A percentile compares a stretch with the other conserved stretches of the same genome.
Conservation (phyloP, 2,888 invertebrate species). For the Leptodirus hochenwartii region DNA sequence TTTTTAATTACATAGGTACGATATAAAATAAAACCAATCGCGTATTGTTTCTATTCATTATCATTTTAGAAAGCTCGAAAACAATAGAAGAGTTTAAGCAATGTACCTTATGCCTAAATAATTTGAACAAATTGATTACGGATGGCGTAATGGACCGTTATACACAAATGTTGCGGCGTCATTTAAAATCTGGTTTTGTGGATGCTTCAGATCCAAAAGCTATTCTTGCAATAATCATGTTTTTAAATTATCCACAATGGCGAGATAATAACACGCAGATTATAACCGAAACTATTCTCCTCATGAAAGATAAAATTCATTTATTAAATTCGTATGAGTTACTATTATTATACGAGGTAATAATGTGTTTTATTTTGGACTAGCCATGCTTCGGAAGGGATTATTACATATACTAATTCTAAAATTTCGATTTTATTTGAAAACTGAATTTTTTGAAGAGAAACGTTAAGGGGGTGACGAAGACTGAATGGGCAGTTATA, state of each 20-base stretch:
- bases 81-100: slow-evolving; percentile 26
- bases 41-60: no score
- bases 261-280: slow-evolving; percentile 22
- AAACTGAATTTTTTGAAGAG: no score
- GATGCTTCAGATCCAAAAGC: slow-evolving; percentile 15
- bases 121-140: slow-evolving; percentile 25
- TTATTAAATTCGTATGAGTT: slow-evolving; percentile 26
- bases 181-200: slow-evolving; percentile 21
- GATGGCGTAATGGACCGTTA: slow-evolving; percentile 23
- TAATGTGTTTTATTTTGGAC: no score
- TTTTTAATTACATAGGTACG: slow-evolving; percentile 24
- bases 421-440: no score
- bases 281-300: slow-evolving; percentile 24
- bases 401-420: no score
- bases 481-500: no score
- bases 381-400: no score
- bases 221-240: slow-evolving; percentile 22
- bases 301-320: slow-evolving; percentile 23
- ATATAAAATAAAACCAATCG: no score
- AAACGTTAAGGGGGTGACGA: no score
- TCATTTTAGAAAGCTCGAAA: slow-evolving; percentile 21
- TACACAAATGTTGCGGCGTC: slow-evolving; percentile 20
- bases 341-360: slow-evolving; percentile 24
- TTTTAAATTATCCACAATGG: slow-evolving; percentile 31
- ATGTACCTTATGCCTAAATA: slow-evolving; percentile 29